Conservation (phyloP, 35 echinoderm and acorn worm genomes). For the Eucidaris tribuloides region DNA sequence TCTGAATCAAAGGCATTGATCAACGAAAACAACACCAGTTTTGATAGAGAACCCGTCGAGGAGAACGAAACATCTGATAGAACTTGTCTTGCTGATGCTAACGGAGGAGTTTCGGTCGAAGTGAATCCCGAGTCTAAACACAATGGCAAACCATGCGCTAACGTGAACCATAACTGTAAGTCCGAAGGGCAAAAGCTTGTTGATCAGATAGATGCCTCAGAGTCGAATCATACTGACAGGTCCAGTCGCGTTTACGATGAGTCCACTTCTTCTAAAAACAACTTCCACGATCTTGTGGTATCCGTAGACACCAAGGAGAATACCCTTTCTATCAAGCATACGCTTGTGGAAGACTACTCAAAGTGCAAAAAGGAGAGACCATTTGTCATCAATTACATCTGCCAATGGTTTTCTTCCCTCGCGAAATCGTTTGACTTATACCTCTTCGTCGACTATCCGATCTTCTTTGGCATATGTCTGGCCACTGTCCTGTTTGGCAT, state of each 20-base stretch:
- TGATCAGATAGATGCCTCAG: not conserved
- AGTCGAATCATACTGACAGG: no score
- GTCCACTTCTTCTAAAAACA: not conserved
- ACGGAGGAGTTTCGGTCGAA: not conserved
- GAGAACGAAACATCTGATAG: not conserved
- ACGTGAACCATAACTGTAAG: constrained; percentile 6
- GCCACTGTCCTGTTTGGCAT: constrained; percentile 12
- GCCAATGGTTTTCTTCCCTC: not conserved
- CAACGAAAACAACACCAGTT: no score
- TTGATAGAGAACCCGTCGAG: not conserved
- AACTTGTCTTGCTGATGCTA: not conserved
- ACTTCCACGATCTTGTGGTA: not conserved
- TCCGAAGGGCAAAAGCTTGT: not conserved
- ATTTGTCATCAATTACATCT: not conserved
- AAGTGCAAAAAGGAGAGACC: not conserved
- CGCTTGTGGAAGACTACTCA: not conserved
- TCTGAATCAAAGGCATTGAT: no score
- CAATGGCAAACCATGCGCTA: not conserved
- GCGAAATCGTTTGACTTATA: not conserved
- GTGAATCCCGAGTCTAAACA: not conserved
- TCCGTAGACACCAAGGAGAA: not conserved
- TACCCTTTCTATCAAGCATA: not conserved
- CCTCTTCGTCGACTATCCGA: not conserved
- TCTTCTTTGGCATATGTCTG: constrained; percentile 8
- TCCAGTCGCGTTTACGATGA: not conserved